Conservation (phyloP, 2,888 invertebrate species). For the Cosmia trapezina region DNA sequence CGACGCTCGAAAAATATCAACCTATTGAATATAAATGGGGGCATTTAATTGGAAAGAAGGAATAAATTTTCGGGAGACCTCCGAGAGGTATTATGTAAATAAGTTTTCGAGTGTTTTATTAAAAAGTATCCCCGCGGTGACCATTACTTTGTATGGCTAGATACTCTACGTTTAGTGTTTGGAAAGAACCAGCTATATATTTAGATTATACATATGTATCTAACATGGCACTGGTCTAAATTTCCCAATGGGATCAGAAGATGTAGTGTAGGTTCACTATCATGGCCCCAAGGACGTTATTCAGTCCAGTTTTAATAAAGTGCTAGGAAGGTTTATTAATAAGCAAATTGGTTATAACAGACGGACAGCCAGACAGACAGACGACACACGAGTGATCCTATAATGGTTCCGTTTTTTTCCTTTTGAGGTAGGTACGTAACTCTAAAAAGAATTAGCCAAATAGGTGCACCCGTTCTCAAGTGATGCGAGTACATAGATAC, state of each 20-base stretch:
- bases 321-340: no score
- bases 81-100: slow-evolving; percentile 59
- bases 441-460: no score
- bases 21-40: slow-evolving; percentile 68
- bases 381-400: no score
- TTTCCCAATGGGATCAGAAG: slow-evolving; percentile 5
- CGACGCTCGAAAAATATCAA: slow-evolving; percentile 45
- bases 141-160: slow-evolving; percentile 37
- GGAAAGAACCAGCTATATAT: neutral
- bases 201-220: no score
- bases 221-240: neutral
- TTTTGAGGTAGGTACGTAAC: no score
- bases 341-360: no score
- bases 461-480: no score
- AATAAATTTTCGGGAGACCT: slow-evolving; percentile 52
- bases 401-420: no score
- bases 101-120: slow-evolving; percentile 54
- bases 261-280: neutral
- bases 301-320: neutral
- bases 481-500: no score
- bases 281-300: neutral
- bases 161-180: slow-evolving; percentile 9
- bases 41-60: slow-evolving; percentile 64
- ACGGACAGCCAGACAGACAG: no score
- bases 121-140: slow-evolving; percentile 45